A percentile compares a stretch with the other conserved stretches of the same genome.
Evolutionary conservation across 2,113 vertebrate species (phyloP).

Genomic region (Paradoxurus hermaphroditus): DNA sequence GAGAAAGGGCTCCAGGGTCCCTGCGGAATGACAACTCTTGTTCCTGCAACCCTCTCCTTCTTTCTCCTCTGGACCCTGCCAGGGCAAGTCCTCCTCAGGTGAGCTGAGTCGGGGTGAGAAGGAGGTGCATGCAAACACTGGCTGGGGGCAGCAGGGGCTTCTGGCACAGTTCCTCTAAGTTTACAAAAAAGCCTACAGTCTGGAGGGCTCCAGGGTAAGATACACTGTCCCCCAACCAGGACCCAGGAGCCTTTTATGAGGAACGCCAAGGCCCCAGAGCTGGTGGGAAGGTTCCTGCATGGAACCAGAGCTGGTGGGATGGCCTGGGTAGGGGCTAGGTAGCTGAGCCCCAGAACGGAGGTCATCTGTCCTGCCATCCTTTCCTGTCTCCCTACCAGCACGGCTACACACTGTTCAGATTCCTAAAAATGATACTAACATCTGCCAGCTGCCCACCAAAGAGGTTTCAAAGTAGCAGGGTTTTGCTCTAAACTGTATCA

Average conservation of each 20-base stretch:
- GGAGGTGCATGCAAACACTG: constrained; percentile 61
- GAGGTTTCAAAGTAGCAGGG: background rate
- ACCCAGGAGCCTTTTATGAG: background rate
- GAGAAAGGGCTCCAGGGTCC: constrained; percentile 43
- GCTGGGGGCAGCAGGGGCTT: background rate
- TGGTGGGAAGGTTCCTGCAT: background rate
- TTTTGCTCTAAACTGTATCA: background rate
- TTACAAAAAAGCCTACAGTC: background rate
- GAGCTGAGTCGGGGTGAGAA: constrained; percentile 69
- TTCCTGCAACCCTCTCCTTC: constrained; percentile 71
- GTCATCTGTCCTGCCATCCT: background rate
- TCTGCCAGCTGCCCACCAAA: background rate
- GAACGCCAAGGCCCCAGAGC: background rate
- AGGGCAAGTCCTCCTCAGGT: constrained; percentile 81
- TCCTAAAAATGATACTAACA: constrained; percentile 26
- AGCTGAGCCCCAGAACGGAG: background rate
- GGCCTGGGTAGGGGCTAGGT: background rate
- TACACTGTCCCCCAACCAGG: background rate
- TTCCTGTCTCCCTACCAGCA: background rate
- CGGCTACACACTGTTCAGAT: background rate
- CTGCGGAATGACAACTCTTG: constrained; percentile 62
- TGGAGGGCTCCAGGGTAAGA: background rate
- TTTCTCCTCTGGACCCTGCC: constrained; percentile 79
- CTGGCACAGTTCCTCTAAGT: constrained; percentile 42
- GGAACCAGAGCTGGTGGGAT: no score